These are phyloP conservation scores for Eumacrocentrus americanus DNA, from an alignment of 2,888 invertebrate genomes.

Conservation along the genomic window DNA sequence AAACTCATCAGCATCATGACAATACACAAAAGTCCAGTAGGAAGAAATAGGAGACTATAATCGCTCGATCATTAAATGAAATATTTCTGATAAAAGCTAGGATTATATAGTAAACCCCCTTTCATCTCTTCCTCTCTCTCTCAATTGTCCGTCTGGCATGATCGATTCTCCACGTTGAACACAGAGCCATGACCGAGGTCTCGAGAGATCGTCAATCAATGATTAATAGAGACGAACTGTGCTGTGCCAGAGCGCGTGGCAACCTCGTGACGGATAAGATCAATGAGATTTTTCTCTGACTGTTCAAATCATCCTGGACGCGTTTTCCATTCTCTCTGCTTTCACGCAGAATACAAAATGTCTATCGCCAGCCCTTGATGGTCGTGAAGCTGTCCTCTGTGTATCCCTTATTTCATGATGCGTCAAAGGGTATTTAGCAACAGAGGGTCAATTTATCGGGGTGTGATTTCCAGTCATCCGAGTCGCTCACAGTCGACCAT, in stretches of 20 bases:
- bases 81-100: constrained; percentile 8
- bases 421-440: constrained; percentile 56
- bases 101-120: constrained; percentile 2
- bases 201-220: constrained; percentile 26
- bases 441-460: constrained; percentile 56
- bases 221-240: constrained; percentile 4
- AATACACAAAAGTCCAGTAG: background rate
- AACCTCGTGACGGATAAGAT: constrained; percentile 31
- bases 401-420: constrained; percentile 31
- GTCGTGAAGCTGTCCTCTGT: background rate
- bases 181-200: constrained; percentile 13
- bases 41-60: background rate
- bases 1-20: background rate
- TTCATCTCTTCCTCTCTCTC: constrained; percentile 7
- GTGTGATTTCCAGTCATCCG: constrained; percentile 51
- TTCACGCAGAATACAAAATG: constrained; percentile 6
- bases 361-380: background rate
- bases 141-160: constrained; percentile 17
- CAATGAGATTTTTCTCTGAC: constrained; percentile 33
- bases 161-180: constrained; percentile 22
- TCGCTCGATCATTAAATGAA: constrained; percentile 19
- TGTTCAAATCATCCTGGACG: constrained; percentile 21
- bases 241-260: constrained; percentile 3
- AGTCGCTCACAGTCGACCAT: constrained; percentile 35
- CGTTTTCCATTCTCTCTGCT: constrained; percentile 26